Base-by-base conservation (phyloP, 1,140 invertebrate species). In the Neotoxoptera formosana region DNA sequence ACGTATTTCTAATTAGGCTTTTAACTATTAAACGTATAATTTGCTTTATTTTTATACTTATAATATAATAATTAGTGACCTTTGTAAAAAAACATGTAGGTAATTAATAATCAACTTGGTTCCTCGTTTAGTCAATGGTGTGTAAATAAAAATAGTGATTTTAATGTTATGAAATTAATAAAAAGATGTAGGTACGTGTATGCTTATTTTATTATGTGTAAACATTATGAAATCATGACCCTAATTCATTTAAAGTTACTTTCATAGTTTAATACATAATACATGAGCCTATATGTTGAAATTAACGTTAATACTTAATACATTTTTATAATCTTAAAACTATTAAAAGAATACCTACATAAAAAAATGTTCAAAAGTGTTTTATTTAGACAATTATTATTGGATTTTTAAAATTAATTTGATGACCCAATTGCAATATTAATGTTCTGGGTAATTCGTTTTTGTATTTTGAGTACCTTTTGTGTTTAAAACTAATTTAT, bases 1-100 rank as follows among this genome's bases (percentile, higher is more conserved):
- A 88, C n/a, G 34, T 34, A 34, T 51, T 88, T 34, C 47, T 88
- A 88, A 88, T 88, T 88, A 88, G 45, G 86, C 30, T 51, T 51
- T 88, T 51, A 34, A 48, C 45, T 87, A n/a, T 48, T 87, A n/a
- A 87, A 47, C 11, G 11, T 87, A 25, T 87, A 47, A 11, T 48
- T n/a, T 17, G 47, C 4, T 87, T 48, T 47, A 87, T 87, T 87
- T 87, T 87, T 87, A 41, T 34, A 20, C 25, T 25, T 86, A 86
- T 86, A 45, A 60, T 45, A 20, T 48, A 87, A 48, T 34, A 87
- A 14, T 47, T 47, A 47, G 23, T 47, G 81, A 81, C n/a, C 67
- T 87, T 87, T 87, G 6, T 48, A 48, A 48, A 45, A 30, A 47
- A 45, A 47, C 3, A 47, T 86, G 8, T 47, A 41, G 41, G 41